phyloP scores from a whole-genome alignment of 2,113 vertebrate genomes.

The Tor tambroides region DNA sequence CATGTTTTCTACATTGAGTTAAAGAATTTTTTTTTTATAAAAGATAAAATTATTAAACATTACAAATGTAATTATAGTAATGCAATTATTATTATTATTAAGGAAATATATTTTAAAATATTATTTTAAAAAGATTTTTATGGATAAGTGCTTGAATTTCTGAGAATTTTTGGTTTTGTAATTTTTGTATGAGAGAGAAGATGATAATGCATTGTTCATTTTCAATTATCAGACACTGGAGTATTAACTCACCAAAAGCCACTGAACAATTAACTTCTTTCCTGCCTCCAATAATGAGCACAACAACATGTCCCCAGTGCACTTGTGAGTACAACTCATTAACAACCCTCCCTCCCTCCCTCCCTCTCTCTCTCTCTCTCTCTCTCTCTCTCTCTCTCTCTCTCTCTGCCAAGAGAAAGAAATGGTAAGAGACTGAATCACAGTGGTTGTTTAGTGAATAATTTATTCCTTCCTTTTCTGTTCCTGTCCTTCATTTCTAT shows the following conservation, averaged over 20 bases:
- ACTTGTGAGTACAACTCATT: constrained; percentile 38
- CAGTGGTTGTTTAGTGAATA: constrained; percentile 63
- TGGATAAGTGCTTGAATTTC: no score
- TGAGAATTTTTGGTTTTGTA: background rate
- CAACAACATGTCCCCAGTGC: constrained; percentile 41
- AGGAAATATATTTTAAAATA: no score
- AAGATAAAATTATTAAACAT: no score
- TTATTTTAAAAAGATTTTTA: no score
- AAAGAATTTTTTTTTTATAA: no score
- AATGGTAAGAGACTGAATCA: constrained; percentile 55
- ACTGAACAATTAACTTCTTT: constrained; percentile 44
- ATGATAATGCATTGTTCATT: constrained; percentile 48
- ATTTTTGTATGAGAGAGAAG: constrained; percentile 19
- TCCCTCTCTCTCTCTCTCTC: background rate
- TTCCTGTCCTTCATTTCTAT: constrained; percentile 56
- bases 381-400: background rate
- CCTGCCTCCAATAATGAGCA: constrained; percentile 39
- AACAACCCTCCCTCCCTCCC: background rate
- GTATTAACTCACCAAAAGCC: constrained; percentile 38
- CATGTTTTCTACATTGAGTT: no score
- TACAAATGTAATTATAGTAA: no score
- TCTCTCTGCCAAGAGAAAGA: constrained; percentile 4
- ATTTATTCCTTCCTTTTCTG: constrained; percentile 65
- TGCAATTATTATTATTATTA: no score
- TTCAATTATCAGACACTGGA: constrained; percentile 52